Evolutionary conservation across 1,140 invertebrate species (phyloP).

Genomic region (Hyposmocoma kahamanoa): DNA sequence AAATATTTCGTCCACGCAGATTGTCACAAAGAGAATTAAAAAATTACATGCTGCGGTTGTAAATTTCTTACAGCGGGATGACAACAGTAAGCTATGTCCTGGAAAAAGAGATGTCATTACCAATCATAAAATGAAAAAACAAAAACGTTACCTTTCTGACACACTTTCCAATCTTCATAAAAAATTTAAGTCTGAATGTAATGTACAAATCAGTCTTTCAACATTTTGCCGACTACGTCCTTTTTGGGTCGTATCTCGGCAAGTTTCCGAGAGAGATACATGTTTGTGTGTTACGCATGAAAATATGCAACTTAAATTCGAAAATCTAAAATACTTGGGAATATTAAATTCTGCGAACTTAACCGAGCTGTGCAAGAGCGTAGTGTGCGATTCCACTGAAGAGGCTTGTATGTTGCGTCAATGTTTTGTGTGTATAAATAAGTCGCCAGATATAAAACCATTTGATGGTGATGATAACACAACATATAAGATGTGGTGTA

Average conservation of each 20-base stretch:
- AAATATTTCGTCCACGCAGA: neutral
- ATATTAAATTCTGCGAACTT: no score
- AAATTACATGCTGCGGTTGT: neutral
- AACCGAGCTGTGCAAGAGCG: no score
- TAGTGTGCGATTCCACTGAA: no score
- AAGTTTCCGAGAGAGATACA: neutral
- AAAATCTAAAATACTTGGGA: neutral
- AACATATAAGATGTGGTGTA: no score
- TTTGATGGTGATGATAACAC: no score
- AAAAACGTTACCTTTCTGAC: neutral
- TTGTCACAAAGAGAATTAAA: neutral
- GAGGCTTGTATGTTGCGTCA: no score
- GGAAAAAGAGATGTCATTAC: neutral
- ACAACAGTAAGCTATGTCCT: neutral
- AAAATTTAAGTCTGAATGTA: no score
- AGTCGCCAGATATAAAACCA: no score
- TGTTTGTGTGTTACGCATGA: neutral
- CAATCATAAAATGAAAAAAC: neutral
- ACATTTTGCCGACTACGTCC: neutral
- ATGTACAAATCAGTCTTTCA: neutral
- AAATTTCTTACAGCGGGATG: neutral
- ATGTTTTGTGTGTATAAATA: no score
- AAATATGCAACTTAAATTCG: neutral
- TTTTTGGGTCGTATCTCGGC: neutral
- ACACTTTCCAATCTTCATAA: neutral